Evolutionary conservation across 1,140 invertebrate genomes (phyloP), one percentile per base, ranked within the genome.

Genomic region (Triops cancriformis): DNA sequence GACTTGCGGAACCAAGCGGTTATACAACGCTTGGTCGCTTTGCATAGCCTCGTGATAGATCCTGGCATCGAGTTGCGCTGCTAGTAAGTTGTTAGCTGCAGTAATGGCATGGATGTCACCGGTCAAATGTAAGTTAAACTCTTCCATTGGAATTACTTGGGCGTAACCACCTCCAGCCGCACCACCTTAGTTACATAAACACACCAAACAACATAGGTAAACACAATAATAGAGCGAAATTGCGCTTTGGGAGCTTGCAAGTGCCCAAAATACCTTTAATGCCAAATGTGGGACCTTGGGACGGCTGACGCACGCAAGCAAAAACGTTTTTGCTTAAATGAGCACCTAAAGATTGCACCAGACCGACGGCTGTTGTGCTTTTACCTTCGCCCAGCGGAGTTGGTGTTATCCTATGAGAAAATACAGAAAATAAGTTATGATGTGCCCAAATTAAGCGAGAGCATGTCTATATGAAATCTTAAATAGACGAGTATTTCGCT

Each of bases 101-200:
- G 94, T 94, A 5, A 99, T 93, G 0, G 98, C 98, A 85, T 99
- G 98, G 80, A 99, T 98, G 83, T 99, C 98, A 23, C 97, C 98
- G 9, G 98, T 99, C 73, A 99, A 87, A 85, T 99, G 98, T 11
- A 99, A 89, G 86, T 99, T 99, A 84, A 99, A 98, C 82, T 99
- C 98, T 86, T 99, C 97, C 98, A 99, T 99, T 0, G 98, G 98
- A 81, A 99, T 98, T 0, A 99, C 96, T 75, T 86, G 89, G 18
- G 89, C 89, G 85, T 98, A 98, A 26, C 97, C 97, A 79, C 96
- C 96, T 23, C 96, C 96, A 77, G 96, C 95, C 73, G 96, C 96
- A 14, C 96, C 96, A 73, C 95, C 91, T 90, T 77, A 28, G 78
- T 78, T 31, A 76, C 3, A 42, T 12, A 76, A 76, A 76, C 27